phyloP scores from a whole-genome alignment of 2,797 vertebrate genomes.

The Lepilemur septentrionalis region DNA sequence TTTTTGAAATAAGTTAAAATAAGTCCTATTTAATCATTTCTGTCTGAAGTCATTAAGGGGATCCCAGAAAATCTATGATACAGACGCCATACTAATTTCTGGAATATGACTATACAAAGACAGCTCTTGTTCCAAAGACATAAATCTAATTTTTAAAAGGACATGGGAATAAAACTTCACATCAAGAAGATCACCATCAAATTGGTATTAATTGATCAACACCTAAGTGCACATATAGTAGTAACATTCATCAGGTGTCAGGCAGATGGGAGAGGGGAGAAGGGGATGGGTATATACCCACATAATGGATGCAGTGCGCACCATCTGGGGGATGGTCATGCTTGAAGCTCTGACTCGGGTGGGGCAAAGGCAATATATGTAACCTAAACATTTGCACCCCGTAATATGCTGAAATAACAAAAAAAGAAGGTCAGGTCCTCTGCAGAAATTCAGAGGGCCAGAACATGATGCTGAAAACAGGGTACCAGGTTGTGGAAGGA shows the following conservation, averaged over 20 bases:
- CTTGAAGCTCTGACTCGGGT: too few relatives aligned
- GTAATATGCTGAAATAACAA: too few relatives aligned
- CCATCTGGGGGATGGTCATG: too few relatives aligned
- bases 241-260: too few relatives aligned
- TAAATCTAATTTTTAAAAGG: constrained; percentile 7
- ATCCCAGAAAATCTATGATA: background rate
- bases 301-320: too few relatives aligned
- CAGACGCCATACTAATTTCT: background rate
- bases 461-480: background rate
- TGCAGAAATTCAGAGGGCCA: background rate
- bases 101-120: background rate
- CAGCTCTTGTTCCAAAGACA: background rate
- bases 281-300: too few relatives aligned
- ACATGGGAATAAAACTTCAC: background rate
- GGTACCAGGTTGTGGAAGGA: background rate
- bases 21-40: background rate
- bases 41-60: background rate
- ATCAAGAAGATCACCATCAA: background rate
- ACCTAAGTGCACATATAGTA: too few relatives aligned
- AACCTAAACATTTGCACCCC: too few relatives aligned
- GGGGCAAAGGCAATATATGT: too few relatives aligned
- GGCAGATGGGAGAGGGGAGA: too few relatives aligned
- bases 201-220: too few relatives aligned
- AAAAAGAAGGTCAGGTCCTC: too few relatives aligned
- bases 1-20: background rate